phyloP scores from a whole-genome alignment of 1,140 invertebrate genomes.

The Chironomus striatipennis region DNA sequence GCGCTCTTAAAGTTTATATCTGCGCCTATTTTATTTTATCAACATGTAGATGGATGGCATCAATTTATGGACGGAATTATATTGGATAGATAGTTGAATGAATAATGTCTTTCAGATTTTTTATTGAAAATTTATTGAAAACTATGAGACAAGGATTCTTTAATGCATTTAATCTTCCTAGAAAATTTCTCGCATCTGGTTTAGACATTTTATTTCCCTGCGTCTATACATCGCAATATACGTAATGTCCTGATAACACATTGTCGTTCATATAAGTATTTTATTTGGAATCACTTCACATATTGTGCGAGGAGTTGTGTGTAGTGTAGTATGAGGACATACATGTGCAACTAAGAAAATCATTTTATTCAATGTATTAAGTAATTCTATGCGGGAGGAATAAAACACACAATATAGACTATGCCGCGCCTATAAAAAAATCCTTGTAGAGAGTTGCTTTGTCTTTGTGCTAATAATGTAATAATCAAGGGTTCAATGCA shows the following conservation, averaged over 20 bases:
- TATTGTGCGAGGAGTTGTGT: background rate
- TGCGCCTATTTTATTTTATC: background rate
- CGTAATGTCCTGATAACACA: no score
- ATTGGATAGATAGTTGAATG: no score
- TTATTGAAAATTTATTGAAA: no score
- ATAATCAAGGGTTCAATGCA: background rate
- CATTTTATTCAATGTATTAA: no score
- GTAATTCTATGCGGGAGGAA: background rate
- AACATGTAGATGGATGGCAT: background rate
- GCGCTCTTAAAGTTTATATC: background rate
- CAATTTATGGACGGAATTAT: no score
- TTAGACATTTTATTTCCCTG: no score
- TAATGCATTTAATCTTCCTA: no score
- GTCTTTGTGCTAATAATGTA: background rate
- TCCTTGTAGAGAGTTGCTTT: background rate
- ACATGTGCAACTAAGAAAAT: background rate
- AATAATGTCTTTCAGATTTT: no score
- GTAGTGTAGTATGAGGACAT: background rate
- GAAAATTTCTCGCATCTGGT: no score
- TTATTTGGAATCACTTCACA: background rate
- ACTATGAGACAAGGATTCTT: no score
- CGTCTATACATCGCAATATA: no score
- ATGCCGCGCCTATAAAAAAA: background rate
- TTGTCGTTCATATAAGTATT: no score
- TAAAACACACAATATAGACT: slow-evolving; percentile 7